A percentile compares a stretch with the other conserved stretches of the same genome.
phyloP scores from a whole-genome alignment of 2,888 invertebrate species.

The Muscina levida region DNA sequence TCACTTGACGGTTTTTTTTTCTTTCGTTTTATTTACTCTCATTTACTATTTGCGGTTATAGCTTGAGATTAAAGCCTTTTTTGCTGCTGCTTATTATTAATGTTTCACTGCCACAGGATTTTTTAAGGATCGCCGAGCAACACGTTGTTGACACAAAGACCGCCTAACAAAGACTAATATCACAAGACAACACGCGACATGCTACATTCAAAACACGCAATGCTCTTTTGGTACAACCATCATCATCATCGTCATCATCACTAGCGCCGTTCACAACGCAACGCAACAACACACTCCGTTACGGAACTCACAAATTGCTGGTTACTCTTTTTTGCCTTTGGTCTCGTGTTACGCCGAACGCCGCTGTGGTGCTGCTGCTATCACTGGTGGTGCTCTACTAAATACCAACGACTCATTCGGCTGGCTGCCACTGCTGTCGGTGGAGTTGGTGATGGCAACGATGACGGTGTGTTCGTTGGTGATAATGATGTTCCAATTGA shows the following conservation, averaged over 20 bases:
- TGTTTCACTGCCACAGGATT: constrained; percentile 34
- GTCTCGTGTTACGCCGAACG: constrained; percentile 47
- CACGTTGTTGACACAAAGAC: constrained; percentile 79
- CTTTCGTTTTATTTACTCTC: no score
- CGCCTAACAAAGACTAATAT: constrained; percentile 77
- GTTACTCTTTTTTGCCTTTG: constrained; percentile 57
- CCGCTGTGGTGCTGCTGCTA: constrained; percentile 19
- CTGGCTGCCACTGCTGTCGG: constrained; percentile 13
- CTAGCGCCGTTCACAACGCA: neutral
- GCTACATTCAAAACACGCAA: constrained; percentile 63
- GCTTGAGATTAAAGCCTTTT: neutral
- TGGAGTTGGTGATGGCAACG: constrained; percentile 69
- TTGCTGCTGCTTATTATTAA: constrained; percentile 35
- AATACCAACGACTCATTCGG: neutral
- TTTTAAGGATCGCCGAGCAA: constrained; percentile 70
- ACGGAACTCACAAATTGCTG: constrained; percentile 71
- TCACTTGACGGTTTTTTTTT: neutral
- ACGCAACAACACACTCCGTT: constrained; percentile 52
- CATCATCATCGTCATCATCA: constrained; percentile 10
- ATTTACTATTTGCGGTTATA: no score
- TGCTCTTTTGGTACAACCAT: constrained; percentile 58
- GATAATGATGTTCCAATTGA: constrained; percentile 65
- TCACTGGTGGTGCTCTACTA: constrained; percentile 38
- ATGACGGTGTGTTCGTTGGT: constrained; percentile 66
- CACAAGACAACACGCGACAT: constrained; percentile 65